phyloP scores from a whole-genome alignment of 2,888 invertebrate genomes.

The Eupithecia dodoneata region DNA sequence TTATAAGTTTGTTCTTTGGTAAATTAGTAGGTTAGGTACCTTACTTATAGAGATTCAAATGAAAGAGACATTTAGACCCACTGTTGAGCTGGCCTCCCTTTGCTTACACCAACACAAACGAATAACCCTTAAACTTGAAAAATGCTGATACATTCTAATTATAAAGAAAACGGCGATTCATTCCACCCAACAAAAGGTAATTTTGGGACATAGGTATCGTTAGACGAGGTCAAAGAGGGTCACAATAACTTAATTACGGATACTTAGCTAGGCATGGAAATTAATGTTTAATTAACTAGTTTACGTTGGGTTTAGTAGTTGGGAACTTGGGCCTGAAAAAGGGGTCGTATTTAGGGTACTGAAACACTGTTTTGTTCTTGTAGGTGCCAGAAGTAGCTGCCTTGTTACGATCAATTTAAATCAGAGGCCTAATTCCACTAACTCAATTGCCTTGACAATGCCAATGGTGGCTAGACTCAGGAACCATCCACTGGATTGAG shows the following conservation, averaged over 20 bases:
- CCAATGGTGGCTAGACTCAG: no score
- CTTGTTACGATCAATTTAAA: neutral
- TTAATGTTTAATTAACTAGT: slow-evolving; percentile 63
- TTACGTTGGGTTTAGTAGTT: slow-evolving; percentile 49
- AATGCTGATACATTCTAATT: neutral
- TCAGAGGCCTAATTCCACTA: neutral
- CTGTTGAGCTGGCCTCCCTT: neutral
- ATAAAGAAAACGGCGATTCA: neutral
- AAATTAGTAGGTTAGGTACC: no score
- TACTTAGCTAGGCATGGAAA: slow-evolving; percentile 57
- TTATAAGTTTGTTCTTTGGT: no score
- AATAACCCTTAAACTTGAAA: neutral
- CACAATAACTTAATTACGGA: slow-evolving; percentile 61
- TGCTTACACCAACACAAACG: neutral
- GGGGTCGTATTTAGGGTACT: slow-evolving; percentile 46
- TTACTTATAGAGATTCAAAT: no score
- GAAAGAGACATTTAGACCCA: no score
- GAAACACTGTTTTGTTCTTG: slow-evolving; percentile 3
- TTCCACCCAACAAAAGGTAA: slow-evolving; percentile 9
- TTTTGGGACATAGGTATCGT: slow-evolving; percentile 5
- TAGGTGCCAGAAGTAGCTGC: neutral
- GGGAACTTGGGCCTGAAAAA: slow-evolving; percentile 46
- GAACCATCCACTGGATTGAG: no score
- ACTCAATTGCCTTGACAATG: no score
- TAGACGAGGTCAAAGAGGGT: slow-evolving; percentile 44